These are phyloP conservation scores for Morpho helenor DNA, from an alignment of 2,888 invertebrate species.

Conservation along the genomic window DNA sequence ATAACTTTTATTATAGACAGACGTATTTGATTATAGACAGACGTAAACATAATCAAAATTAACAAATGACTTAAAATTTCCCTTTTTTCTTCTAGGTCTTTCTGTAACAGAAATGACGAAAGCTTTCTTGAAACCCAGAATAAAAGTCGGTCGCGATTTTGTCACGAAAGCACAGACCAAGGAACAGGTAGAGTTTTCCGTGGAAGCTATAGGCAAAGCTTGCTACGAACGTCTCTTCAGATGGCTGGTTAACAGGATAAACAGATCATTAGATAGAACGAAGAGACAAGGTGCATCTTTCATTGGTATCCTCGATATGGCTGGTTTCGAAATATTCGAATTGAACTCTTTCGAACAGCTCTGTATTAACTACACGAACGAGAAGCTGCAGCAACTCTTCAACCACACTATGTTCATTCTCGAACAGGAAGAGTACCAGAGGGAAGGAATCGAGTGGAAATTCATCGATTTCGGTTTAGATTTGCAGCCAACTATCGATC, in stretches of 20 bases:
- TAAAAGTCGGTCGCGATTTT: constrained; percentile 98
- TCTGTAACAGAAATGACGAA: constrained; percentile 98
- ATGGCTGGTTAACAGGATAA: constrained; percentile 98
- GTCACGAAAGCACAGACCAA: constrained; percentile 99
- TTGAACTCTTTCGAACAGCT: constrained; percentile 99
- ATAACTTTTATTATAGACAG: no score
- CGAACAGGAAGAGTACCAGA: constrained; percentile 99
- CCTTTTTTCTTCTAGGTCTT: constrained; percentile 77
- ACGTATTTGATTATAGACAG: constrained; percentile 1
- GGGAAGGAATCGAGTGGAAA: constrained; percentile 99
- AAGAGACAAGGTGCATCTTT: constrained; percentile 99
- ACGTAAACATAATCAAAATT: neutral
- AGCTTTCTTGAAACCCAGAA: constrained; percentile 97
- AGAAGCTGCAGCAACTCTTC: constrained; percentile 99
- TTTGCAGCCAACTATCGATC: constrained; percentile 98
- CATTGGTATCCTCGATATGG: constrained; percentile 99
- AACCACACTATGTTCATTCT: constrained; percentile 99
- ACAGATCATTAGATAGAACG: constrained; percentile 97
- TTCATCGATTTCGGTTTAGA: constrained; percentile 99
- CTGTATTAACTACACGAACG: constrained; percentile 99
- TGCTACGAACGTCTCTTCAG: constrained; percentile 99
- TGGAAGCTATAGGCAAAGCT: constrained; percentile 99
- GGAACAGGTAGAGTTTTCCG: constrained; percentile 99
- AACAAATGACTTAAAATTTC: neutral
- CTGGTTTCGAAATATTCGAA: constrained; percentile 99